Base-by-base conservation (phyloP, 1,140 invertebrate species). In the Lordiphosa mommai region DNA sequence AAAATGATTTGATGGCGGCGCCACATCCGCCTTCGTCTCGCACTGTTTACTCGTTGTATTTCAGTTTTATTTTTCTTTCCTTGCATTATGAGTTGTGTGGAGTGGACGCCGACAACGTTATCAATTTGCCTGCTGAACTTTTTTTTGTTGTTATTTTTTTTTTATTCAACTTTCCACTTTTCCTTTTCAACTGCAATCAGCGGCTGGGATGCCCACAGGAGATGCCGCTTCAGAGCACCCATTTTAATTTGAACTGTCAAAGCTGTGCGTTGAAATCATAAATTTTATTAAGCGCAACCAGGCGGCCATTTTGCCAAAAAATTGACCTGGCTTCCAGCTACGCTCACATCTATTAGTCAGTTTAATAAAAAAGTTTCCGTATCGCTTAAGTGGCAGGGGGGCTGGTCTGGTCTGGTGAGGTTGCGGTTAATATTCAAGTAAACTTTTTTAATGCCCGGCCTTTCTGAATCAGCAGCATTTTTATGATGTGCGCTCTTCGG, bases 211-310 rank as follows among this genome's bases (percentile, higher is more conserved):
- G 27, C 47, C 33, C 8, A 33, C 4, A 17, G 8, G 48, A 9
- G 17, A 34, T 51, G 27, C 23, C 23, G 23, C 23, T 7, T 7
- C 23, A 27, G 23, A 27, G 52, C 63, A 72, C 56, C 77, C 77
- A 72, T 84, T 84, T 84, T 84, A 84, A 84, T 84, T 84, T 84
- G 53, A 84, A 85, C 77, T 84, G 77, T 84, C 77, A 84, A 76
- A 84, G 79, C 60, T 72, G 79, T 85, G 68, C 77, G 63, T 77
- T 60, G 68, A 69, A 85, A 84, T 85, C 77, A 84, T 84, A 84
- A 84, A 84, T 84, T 84, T 84, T 84, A 84, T 85, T 84, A 84
- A 84, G 79, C 79, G 64, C 77, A 84, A 65, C 79, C 77, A 60
- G 66, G 72, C 79, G 73, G 58, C 77, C 79, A 84, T 84, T 84